A percentile compares a stretch with the other conserved stretches of the same genome.
phyloP scores from a whole-genome alignment of 2,113 vertebrate genomes.

The Trematocara marginatum region DNA sequence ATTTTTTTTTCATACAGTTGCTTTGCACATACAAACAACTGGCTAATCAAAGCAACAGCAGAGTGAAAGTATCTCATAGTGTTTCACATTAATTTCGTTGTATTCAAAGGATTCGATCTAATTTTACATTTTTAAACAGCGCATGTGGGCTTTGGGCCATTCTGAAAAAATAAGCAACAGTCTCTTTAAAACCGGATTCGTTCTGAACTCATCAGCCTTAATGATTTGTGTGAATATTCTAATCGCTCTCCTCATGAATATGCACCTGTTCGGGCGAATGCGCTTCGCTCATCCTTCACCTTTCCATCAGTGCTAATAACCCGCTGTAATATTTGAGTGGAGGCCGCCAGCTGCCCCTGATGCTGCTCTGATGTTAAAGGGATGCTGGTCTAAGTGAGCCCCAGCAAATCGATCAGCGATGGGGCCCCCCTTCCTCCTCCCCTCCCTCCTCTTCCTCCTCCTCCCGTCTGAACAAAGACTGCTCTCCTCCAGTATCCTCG shows the following conservation, averaged over 20 bases:
- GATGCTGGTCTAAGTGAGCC: conserved; percentile 69
- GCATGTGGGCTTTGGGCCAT: background rate
- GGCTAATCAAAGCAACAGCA: background rate
- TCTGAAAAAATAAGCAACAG: background rate
- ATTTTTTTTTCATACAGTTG: background rate
- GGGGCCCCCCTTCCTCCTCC: conserved; percentile 15
- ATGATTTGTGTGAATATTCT: background rate
- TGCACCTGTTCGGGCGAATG: background rate
- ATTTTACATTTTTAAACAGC: background rate
- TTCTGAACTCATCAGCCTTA: background rate
- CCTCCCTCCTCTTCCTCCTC: conserved; percentile 63
- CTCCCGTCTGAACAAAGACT: conserved; percentile 77
- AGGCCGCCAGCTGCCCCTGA: background rate
- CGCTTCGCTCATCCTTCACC: background rate
- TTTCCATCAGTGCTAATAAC: background rate
- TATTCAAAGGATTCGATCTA: background rate
- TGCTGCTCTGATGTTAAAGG: conserved; percentile 34
- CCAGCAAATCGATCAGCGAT: conserved; percentile 79
- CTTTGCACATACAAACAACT: background rate
- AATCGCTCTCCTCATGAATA: background rate
- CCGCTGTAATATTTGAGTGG: background rate
- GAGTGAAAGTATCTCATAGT: background rate
- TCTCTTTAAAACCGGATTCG: background rate
- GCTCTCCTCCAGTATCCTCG: conserved; percentile 67
- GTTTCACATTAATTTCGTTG: background rate